phyloP scores from a whole-genome alignment of 1,140 invertebrate genomes.

The Mercenaria mercenaria region DNA sequence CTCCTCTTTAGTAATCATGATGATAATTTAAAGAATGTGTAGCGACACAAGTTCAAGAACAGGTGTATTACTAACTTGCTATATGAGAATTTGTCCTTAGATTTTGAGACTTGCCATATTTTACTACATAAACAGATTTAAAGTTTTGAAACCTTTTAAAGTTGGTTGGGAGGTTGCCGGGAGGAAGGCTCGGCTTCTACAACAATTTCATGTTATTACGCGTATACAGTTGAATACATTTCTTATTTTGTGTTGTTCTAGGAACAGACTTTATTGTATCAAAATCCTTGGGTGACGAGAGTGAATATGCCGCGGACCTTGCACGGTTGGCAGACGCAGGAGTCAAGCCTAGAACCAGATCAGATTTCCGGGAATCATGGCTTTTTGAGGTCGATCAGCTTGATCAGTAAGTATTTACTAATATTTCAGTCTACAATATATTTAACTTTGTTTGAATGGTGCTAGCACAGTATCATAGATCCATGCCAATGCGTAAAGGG shows the following conservation, averaged over 20 bases:
- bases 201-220: not conserved
- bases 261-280: not conserved
- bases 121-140: not conserved
- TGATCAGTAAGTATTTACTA: not conserved
- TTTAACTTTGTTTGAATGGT: too few species aligned
- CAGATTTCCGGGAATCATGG: not conserved
- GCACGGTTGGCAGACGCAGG: not conserved
- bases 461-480: too few species aligned
- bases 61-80: too few species aligned
- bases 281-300: not conserved
- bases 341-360: not conserved
- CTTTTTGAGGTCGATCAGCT: not conserved
- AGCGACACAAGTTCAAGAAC: too few species aligned
- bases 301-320: not conserved
- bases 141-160: not conserved
- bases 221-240: not conserved
- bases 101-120: not conserved
- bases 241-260: not conserved
- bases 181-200: not conserved
- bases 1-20: too few species aligned
- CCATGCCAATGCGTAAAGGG: too few species aligned
- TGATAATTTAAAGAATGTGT: too few species aligned
- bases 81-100: too few species aligned
- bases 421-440: too few species aligned
- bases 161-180: too few species aligned